Percentiles rank a stretch among this genome's conserved stretches.
Conservation (phyloP, 2,888 invertebrate genomes). For the Frankliniella intonsa region DNA sequence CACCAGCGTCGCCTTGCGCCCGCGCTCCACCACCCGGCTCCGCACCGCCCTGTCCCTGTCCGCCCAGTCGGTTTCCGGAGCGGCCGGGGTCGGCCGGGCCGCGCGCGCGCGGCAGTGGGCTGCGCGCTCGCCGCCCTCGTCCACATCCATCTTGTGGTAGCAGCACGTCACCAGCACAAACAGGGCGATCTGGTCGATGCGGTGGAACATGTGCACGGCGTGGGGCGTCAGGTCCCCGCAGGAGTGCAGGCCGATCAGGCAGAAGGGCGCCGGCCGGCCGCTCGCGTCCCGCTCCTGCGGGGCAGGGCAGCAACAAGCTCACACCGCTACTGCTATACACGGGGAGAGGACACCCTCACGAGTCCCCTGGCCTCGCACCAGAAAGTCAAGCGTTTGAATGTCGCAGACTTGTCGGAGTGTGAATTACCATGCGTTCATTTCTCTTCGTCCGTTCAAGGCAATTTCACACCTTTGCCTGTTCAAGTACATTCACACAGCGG, state of each 20-base stretch:
- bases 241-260: conserved; percentile 66
- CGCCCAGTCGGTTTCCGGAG: not conserved
- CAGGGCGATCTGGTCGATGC: conserved; percentile 53
- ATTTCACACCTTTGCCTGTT: not conserved
- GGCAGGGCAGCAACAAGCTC: not conserved
- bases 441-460: too few relatives aligned
- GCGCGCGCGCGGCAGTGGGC: not conserved
- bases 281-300: not conserved
- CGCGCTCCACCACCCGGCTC: not conserved
- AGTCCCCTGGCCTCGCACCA: too few relatives aligned
- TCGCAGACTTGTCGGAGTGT: too few relatives aligned
- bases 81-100: not conserved
- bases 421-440: too few relatives aligned
- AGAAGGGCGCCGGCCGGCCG: conserved; percentile 38
- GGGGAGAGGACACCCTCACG: too few relatives aligned
- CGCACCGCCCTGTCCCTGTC: not conserved
- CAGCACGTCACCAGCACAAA: conserved; percentile 72
- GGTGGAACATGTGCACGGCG: conserved; percentile 60
- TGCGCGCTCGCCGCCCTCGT: not conserved
- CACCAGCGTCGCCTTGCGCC: not conserved
- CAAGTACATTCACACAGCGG: too few relatives aligned
- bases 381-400: too few relatives aligned
- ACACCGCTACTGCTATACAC: too few relatives aligned
- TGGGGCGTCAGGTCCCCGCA: conserved; percentile 71
- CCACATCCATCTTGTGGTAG: conserved; percentile 63